These are phyloP conservation scores for Dolichomitus sp. DNA, from an alignment of 2,888 invertebrate species.

Conservation along the genomic window DNA sequence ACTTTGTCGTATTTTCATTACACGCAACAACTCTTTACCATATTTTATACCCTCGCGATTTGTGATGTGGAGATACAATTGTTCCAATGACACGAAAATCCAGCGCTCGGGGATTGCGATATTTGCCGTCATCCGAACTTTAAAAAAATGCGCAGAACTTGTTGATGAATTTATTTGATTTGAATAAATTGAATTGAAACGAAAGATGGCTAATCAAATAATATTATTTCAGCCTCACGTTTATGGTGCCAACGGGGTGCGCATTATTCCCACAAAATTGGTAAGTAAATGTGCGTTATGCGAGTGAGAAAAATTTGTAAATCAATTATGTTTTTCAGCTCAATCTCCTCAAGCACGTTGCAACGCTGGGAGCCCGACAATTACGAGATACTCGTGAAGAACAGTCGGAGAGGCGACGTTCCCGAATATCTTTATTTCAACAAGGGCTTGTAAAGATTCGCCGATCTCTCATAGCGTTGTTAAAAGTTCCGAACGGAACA, in stretches of 20 bases:
- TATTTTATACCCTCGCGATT: constrained; percentile 12
- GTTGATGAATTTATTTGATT: not conserved
- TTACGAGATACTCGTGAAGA: constrained; percentile 90
- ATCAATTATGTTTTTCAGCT: constrained; percentile 87
- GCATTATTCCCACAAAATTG: constrained; percentile 95
- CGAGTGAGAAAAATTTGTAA: not conserved
- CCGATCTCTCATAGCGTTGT: constrained; percentile 40
- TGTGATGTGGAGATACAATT: not conserved
- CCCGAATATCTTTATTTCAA: constrained; percentile 94
- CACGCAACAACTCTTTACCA: not conserved
- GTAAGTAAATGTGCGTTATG: constrained; percentile 86
- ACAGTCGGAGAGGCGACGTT: constrained; percentile 89
- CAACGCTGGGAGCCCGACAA: constrained; percentile 91
- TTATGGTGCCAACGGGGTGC: constrained; percentile 96
- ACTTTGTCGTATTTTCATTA: constrained; percentile 10
- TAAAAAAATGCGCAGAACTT: not conserved
- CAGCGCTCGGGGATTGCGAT: not conserved
- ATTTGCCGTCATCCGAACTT: not conserved
- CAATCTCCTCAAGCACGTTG: constrained; percentile 91
- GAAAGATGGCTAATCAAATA: constrained; percentile 40
- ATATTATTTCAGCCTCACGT: constrained; percentile 89
- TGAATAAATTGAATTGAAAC: not conserved
- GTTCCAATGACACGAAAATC: not conserved
- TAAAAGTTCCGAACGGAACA: constrained; percentile 36
- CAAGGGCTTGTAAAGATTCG: constrained; percentile 91